phyloP scores from a whole-genome alignment of 92 coral and sea anemone genomes.

The Desmophyllum pertusum region DNA sequence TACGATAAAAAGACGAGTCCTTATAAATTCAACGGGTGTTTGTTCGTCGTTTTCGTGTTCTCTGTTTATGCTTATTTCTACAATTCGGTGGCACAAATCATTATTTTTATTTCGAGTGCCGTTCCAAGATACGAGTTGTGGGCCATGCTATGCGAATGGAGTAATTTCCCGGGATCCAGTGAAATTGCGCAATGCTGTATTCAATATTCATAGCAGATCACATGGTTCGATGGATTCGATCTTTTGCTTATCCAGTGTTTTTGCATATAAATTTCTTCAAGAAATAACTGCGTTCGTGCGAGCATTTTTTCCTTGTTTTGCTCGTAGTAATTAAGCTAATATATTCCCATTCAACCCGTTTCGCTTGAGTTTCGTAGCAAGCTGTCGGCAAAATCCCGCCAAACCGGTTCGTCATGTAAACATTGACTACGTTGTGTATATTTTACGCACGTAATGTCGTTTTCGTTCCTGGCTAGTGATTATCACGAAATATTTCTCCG shows the following conservation, averaged over 20 bases:
- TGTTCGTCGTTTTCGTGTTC: too few relatives aligned
- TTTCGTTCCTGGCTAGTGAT: not conserved
- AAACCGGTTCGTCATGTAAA: slow-evolving; percentile 46
- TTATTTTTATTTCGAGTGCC: not conserved
- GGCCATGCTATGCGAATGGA: not conserved
- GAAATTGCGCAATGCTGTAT: slow-evolving; percentile 31
- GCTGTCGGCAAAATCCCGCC: not conserved
- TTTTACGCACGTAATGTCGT: slow-evolving; percentile 9
- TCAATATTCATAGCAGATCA: not conserved
- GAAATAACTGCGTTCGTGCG: not conserved
- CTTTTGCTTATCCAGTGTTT: not conserved
- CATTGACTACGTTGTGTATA: not conserved
- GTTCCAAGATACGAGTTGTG: not conserved
- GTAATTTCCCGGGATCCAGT: slow-evolving; percentile 34
- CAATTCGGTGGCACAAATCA: too few relatives aligned
- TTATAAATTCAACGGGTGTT: too few relatives aligned
- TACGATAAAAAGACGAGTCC: too few relatives aligned
- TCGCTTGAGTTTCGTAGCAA: not conserved
- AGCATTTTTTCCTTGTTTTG: not conserved
- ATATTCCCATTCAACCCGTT: not conserved
- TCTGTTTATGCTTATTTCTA: too few relatives aligned
- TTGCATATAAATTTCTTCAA: not conserved
- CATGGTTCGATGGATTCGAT: not conserved
- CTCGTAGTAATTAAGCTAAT: not conserved
- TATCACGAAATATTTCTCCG: not conserved